These are phyloP conservation scores for Bubo scandiacus DNA, from an alignment of 2,113 vertebrate species.

Conservation along the genomic window DNA sequence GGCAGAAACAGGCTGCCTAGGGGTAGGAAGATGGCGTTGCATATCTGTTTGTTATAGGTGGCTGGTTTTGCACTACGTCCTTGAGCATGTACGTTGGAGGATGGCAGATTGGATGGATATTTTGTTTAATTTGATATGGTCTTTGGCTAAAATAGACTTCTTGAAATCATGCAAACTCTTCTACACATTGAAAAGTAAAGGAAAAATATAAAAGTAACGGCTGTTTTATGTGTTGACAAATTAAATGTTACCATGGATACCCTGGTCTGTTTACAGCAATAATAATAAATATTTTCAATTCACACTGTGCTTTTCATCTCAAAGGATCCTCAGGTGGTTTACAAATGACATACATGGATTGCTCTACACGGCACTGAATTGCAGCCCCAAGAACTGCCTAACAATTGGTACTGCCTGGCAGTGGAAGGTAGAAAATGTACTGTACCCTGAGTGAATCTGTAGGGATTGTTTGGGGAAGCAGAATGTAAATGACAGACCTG, in stretches of 20 bases:
- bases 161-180: not conserved
- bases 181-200: not conserved
- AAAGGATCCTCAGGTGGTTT: not conserved
- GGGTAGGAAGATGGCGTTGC: not conserved
- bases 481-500: not conserved
- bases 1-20: not conserved
- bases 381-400: not conserved
- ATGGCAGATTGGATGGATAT: not conserved
- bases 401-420: not conserved
- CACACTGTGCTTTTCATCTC: not conserved
- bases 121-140: not conserved
- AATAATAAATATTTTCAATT: constrained; percentile 33
- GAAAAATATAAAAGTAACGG: not conserved
- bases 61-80: not conserved
- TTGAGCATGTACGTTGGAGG: not conserved
- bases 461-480: not conserved
- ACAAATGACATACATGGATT: not conserved
- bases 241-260: not conserved
- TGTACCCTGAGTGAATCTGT: not conserved
- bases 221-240: not conserved
- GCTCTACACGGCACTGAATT: not conserved
- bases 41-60: not conserved
- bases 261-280: constrained; percentile 1
- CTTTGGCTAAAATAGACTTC: not conserved
- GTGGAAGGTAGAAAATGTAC: not conserved